Evolutionary conservation across 1,140 invertebrate species (phyloP).

Genomic region (Eriocheir sinensis): DNA sequence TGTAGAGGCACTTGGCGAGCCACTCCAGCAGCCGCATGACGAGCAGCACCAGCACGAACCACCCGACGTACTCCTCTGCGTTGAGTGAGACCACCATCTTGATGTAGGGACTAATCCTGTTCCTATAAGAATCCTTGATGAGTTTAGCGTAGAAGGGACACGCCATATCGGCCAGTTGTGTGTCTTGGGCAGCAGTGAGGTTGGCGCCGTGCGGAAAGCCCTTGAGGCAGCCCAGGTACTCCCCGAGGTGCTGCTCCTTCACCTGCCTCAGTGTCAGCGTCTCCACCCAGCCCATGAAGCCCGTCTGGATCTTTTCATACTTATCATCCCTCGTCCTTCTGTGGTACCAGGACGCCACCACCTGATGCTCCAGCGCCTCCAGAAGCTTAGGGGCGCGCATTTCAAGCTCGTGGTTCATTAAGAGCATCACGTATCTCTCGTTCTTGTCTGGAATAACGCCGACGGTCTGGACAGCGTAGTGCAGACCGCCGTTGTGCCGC

Average conservation of each 20-base stretch:
- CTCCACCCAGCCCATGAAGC: background rate
- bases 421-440: background rate
- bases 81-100: too few relatives aligned
- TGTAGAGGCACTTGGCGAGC: too few relatives aligned
- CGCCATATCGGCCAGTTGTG: too few relatives aligned
- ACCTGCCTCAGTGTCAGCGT: background rate
- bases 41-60: too few relatives aligned
- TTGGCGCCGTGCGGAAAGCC: background rate
- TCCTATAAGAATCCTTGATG: too few relatives aligned
- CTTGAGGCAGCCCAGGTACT: background rate
- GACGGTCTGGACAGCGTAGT: background rate
- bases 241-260: background rate
- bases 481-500: background rate
- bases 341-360: background rate
- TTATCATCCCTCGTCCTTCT: background rate
- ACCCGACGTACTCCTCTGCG: too few relatives aligned
- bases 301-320: background rate
- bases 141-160: too few relatives aligned
- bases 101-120: too few relatives aligned
- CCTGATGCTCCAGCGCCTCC: background rate
- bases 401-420: background rate
- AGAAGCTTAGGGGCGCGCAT: background rate
- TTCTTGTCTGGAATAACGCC: background rate
- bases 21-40: too few relatives aligned
- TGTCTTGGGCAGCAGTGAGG: background rate